Evolutionary conservation across 2,888 invertebrate species (phyloP).

Genomic region (Leptopilina drosophilae): DNA sequence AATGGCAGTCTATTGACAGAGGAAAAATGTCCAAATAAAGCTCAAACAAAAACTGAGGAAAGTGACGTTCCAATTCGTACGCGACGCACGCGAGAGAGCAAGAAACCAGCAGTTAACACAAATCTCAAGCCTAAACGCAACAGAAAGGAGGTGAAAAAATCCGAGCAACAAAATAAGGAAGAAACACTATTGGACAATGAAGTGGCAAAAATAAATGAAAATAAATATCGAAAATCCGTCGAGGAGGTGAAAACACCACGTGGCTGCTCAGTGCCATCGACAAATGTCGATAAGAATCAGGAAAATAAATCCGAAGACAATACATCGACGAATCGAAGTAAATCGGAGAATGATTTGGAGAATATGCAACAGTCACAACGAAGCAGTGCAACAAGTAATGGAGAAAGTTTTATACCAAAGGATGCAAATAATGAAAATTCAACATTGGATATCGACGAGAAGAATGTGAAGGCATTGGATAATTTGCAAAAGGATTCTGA

Average conservation of each 20-base stretch:
- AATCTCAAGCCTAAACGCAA: slow-evolving; percentile 53
- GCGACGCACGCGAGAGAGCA: slow-evolving; percentile 68
- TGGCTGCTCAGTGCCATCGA: slow-evolving; percentile 67
- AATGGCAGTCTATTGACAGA: slow-evolving; percentile 51
- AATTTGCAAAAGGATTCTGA: slow-evolving; percentile 68
- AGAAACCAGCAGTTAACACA: slow-evolving; percentile 53
- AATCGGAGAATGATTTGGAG: slow-evolving; percentile 72
- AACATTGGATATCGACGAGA: slow-evolving; percentile 53
- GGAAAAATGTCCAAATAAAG: slow-evolving; percentile 73
- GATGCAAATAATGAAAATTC: slow-evolving; percentile 51
- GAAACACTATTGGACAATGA: slow-evolving; percentile 73
- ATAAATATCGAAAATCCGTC: slow-evolving; percentile 60
- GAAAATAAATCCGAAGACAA: slow-evolving; percentile 53
- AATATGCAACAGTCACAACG: slow-evolving; percentile 49
- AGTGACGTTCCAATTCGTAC: slow-evolving; percentile 64
- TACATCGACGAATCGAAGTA: slow-evolving; percentile 65
- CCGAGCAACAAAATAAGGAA: slow-evolving; percentile 72
- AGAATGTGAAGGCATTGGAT: slow-evolving; percentile 61
- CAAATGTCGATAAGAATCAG: slow-evolving; percentile 48
- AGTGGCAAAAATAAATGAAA: slow-evolving; percentile 75
- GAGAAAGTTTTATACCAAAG: slow-evolving; percentile 55
- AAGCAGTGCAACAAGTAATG: slow-evolving; percentile 55
- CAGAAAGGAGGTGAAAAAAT: slow-evolving; percentile 57
- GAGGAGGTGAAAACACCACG: slow-evolving; percentile 61
- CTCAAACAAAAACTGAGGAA: slow-evolving; percentile 21